Conservation (phyloP, 2,888 invertebrate species). For the Nephrotoma guestfalica region DNA sequence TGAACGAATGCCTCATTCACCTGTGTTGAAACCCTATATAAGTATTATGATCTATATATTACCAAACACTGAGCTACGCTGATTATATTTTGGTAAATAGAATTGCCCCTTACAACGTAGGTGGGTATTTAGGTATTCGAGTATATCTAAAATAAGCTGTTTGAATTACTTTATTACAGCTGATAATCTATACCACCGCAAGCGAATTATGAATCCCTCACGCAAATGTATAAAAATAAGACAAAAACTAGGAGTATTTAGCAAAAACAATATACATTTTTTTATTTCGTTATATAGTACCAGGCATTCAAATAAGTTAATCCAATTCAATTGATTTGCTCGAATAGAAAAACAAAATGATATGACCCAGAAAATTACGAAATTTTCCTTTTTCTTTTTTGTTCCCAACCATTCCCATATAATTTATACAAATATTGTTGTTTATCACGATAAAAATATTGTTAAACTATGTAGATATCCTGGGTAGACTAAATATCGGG, state of each 20-base stretch:
- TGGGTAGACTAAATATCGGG: not conserved
- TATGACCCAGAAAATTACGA: not conserved
- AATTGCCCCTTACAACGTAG: no score
- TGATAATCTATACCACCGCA: not conserved
- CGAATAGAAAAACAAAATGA: not conserved
- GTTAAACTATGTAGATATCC: not conserved
- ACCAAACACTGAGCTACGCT: no score
- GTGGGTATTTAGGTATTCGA: no score
- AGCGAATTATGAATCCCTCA: not conserved
- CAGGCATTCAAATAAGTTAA: not conserved
- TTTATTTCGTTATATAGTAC: not conserved
- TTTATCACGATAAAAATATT: not conserved
- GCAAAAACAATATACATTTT: not conserved
- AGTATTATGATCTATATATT: no score
- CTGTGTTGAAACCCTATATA: no score
- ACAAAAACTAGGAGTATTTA: not conserved
- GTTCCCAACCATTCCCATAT: not conserved
- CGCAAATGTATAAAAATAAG: not conserved
- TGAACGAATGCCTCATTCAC: no score
- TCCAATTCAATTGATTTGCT: not conserved
- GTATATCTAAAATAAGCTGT: no score
- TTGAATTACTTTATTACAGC: no score
- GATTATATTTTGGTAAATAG: no score
- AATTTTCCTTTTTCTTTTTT: not conserved
- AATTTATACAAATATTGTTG: not conserved